A percentile compares a stretch with the other conserved stretches of the same genome.
These are phyloP conservation scores for Microdon myrmicae DNA, from an alignment of 2,888 invertebrate genomes.

Conservation along the genomic window DNA sequence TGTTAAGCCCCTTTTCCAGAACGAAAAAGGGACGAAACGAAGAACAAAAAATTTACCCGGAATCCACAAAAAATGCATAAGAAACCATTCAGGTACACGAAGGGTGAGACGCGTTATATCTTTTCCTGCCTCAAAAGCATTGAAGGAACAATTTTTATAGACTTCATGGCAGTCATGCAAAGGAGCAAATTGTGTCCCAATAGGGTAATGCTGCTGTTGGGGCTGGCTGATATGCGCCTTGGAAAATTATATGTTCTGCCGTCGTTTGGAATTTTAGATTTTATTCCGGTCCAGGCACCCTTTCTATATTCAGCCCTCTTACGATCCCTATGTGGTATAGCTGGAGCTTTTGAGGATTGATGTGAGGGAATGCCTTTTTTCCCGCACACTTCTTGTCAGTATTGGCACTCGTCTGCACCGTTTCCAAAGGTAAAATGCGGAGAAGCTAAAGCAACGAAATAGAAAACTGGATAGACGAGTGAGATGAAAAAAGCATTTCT, in stretches of 20 bases:
- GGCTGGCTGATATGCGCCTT: constrained; percentile 45
- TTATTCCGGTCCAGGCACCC: constrained; percentile 27
- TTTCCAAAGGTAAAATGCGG: constrained; percentile 31
- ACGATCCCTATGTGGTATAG: constrained; percentile 3
- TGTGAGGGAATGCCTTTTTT: constrained; percentile 12
- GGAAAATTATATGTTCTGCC: constrained; percentile 49
- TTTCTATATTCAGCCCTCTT: background rate
- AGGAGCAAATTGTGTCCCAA: constrained; percentile 50
- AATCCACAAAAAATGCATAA: constrained; percentile 27
- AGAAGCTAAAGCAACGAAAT: constrained; percentile 3
- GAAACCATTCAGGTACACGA: constrained; percentile 16
- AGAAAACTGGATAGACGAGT: too few species aligned
- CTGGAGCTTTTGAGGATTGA: constrained; percentile 26
- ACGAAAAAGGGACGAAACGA: constrained; percentile 14
- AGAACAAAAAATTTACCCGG: constrained; percentile 2
- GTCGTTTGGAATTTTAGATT: constrained; percentile 52
- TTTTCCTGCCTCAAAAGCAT: constrained; percentile 12
- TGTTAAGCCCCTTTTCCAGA: constrained; percentile 15
- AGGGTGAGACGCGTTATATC: constrained; percentile 1
- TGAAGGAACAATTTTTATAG: constrained; percentile 42
- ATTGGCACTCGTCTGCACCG: constrained; percentile 25
- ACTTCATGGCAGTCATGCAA: constrained; percentile 42
- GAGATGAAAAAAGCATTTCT: constrained; percentile 25
- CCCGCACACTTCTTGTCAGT: constrained; percentile 21
- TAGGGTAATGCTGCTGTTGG: constrained; percentile 46